Conservation (phyloP, 2,797 vertebrate genomes). For the Falco peregrinus region DNA sequence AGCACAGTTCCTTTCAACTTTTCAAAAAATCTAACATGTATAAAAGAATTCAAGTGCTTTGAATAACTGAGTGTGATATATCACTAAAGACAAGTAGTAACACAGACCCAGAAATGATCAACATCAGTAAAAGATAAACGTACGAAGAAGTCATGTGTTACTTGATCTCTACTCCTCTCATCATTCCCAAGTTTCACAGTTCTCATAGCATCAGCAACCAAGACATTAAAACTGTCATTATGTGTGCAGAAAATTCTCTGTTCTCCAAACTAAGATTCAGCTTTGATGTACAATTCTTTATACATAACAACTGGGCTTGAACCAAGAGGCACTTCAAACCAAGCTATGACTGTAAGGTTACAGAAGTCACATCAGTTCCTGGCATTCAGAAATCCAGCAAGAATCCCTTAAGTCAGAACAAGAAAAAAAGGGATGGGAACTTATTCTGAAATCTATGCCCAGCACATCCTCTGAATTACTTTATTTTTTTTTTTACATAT, state of each 20-base stretch:
- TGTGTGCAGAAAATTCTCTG: neutral
- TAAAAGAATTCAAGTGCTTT: neutral
- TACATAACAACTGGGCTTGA: neutral
- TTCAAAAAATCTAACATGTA: neutral
- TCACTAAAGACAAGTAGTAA: neutral
- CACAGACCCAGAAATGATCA: neutral
- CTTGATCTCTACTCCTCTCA: neutral
- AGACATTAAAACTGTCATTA: neutral
- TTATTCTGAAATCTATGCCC: neutral
- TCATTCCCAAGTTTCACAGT: neutral
- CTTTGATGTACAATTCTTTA: neutral
- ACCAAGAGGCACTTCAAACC: neutral
- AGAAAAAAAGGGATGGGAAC: neutral
- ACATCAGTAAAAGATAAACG: neutral
- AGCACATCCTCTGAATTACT: neutral
- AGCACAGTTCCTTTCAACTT: neutral
- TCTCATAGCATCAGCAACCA: neutral
- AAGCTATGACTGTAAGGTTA: neutral
- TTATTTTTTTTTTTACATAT: neutral
- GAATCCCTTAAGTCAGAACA: neutral
- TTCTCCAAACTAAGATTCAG: neutral
- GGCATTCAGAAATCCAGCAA: neutral
- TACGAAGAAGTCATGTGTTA: neutral
- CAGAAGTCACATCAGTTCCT: neutral
- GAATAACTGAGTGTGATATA: neutral